A percentile compares a stretch with the other conserved stretches of the same genome.
phyloP scores from a whole-genome alignment of 2,888 invertebrate species.

The Ecliptopera silaceata region DNA sequence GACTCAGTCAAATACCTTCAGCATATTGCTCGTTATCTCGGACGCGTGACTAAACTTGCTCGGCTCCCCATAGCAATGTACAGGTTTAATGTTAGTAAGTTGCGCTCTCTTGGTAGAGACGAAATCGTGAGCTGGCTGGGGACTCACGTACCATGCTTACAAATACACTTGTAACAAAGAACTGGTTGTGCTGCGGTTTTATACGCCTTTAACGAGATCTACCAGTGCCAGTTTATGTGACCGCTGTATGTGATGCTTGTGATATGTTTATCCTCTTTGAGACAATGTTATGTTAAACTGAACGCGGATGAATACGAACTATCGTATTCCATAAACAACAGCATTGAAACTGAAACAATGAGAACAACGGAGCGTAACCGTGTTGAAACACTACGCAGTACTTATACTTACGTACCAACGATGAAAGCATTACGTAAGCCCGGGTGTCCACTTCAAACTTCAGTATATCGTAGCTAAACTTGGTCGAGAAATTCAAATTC shows the following conservation, averaged over 20 bases:
- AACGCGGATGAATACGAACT: conserved; percentile 21
- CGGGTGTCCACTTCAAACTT: conserved; percentile 16
- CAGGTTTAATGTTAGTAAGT: conserved; percentile 39
- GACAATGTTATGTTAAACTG: conserved; percentile 7
- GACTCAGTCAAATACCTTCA: conserved; percentile 45
- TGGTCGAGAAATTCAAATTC: conserved; percentile 13
- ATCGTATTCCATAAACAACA: conserved; percentile 14
- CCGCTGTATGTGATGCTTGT: conserved; percentile 9
- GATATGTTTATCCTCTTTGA: conserved; percentile 43
- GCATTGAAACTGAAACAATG: conserved; percentile 29
- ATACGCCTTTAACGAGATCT: conserved; percentile 46
- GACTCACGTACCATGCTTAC: conserved; percentile 34
- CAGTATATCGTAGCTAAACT: conserved; percentile 9
- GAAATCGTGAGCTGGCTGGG: conserved; percentile 43
- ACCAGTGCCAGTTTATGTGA: conserved; percentile 16
- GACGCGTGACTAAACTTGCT: conserved; percentile 36
- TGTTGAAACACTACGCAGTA: conserved; percentile 15
- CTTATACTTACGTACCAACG: background rate
- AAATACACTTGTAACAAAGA: conserved; percentile 55
- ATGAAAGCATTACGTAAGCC: conserved; percentile 23
- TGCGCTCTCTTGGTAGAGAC: conserved; percentile 44
- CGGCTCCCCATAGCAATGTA: conserved; percentile 42
- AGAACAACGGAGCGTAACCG: conserved; percentile 23
- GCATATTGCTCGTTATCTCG: conserved; percentile 44
- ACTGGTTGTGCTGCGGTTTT: conserved; percentile 60